Base-by-base conservation (phyloP, 2,797 vertebrate genomes). In the Xerus rutilus region DNA sequence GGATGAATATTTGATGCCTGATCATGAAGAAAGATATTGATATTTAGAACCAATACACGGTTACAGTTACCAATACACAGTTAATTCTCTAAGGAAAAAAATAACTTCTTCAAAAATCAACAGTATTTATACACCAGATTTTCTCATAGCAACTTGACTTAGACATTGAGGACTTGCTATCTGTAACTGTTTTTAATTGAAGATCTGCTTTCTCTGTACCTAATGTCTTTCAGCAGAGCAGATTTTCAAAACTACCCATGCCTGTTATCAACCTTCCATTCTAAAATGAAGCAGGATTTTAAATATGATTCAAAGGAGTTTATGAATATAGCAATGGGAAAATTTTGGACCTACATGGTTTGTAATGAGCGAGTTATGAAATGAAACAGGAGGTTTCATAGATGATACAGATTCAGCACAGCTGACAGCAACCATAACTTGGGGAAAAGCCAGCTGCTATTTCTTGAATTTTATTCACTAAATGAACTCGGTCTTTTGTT, bases 381-480 rank as follows among this genome's bases (percentile, higher is more conserved):
- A 95, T 3, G 32, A 12, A 39, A 17, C 13, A 45, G 3, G 49
- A 65, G 0, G 25, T 72, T 96, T 95, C 86, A 35, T 2, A 23
- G 25, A 87, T 74, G 25, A 81, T 10, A n/a, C 5, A 0, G 0
- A 78, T 11, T 73, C 23, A 32, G 10, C 59, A 79, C 49, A 70
- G 5, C n/a, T 92, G 57, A 96, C 65, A 92, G 77, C 5, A 2
- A 28, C 47, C 17, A 28, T 79, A 94, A 59, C 93, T 62, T 97
- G 91, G 49, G 95, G 43, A n/a, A 87, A 21, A 95, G 17, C 0
- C 62, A 97, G 23, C 39, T 95, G 21, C 73, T 28, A 0, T 73
- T 39, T 96, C 89, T 94, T 77, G 52, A 97, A 76, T 93, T 95
- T 89, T 91, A 93, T 62, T 93, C 81, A 70, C 39, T 83, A 95